Evolutionary conservation across 2,888 invertebrate genomes (phyloP).

Genomic region (Metalampra italica): DNA sequence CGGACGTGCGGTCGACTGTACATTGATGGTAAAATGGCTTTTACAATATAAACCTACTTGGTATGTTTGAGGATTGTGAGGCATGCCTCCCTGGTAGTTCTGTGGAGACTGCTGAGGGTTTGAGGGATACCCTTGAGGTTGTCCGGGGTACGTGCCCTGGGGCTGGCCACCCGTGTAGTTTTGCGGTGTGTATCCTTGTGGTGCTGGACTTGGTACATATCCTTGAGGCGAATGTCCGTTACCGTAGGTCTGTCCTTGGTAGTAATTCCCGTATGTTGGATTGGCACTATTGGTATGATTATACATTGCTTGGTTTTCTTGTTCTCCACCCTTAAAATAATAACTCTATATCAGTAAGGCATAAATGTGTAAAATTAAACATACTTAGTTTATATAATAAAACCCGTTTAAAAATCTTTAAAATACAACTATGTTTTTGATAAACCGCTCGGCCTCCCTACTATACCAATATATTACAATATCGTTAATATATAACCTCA

Average conservation of each 20-base stretch:
- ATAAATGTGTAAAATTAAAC: constrained; percentile 1
- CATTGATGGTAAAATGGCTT: too few relatives aligned
- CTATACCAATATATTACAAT: too few relatives aligned
- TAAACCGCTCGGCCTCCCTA: too few relatives aligned
- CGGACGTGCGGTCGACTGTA: too few relatives aligned
- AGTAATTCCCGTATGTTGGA: constrained; percentile 64
- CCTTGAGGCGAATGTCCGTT: constrained; percentile 71
- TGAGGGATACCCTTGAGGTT: constrained; percentile 59
- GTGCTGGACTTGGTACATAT: constrained; percentile 55
- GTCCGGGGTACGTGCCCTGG: constrained; percentile 51
- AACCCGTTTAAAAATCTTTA: too few relatives aligned
- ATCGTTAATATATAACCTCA: constrained; percentile 22
- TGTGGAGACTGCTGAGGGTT: constrained; percentile 67
- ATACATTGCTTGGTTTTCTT: constrained; percentile 66
- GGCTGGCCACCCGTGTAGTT: constrained; percentile 54
- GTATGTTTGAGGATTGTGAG: constrained; percentile 72
- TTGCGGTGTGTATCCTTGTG: constrained; percentile 67
- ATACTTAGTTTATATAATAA: background rate
- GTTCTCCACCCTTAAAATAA: constrained; percentile 75
- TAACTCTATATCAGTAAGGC: constrained; percentile 20
- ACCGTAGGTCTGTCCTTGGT: constrained; percentile 68
- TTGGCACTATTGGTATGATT: constrained; percentile 65
- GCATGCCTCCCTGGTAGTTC: constrained; percentile 62
- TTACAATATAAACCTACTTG: constrained; percentile 47
- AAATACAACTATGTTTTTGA: too few relatives aligned